Evolutionary conservation across 2,888 invertebrate species (phyloP), one percentile per base, ranked within the genome.

Genomic region (Agrilus cyanescens): DNA sequence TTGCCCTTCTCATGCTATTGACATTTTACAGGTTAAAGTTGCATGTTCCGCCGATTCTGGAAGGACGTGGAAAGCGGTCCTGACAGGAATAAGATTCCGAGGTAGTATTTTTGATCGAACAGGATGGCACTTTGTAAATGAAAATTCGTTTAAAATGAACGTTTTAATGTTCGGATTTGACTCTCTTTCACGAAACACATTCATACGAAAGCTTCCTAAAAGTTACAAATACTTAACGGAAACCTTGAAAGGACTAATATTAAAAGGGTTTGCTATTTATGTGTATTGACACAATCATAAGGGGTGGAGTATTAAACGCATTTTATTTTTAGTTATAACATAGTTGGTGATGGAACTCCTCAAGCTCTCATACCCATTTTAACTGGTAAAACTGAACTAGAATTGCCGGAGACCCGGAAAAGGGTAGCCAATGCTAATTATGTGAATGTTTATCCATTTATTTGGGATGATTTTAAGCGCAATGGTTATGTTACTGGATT

Each of bases 91-190:
- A 10, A 63, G 72, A 39, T 56, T 65, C 3, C 70, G 74, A 51
- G 65, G 68, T 14, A 56, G 61, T n/a, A 58, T 67, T 12, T 64
- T 62, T 48, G 62, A 68, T 32, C 59, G 62, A 37, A 56, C 59
- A 10, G 68, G 61, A 13, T 80, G 75, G 73, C 61, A 68, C 13
- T 62, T 67, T 39, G 59, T 74, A 16, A 67, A 71, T 0, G 44
- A 57, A 10, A 65, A 68, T 40, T 65, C 73, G 41, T 57, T 77
- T 10, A 72, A 71, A 37, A 56, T 80, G 34, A 88, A 87, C 60
- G 79, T 91, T 0, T 63, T 93, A 0, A 87, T 91, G 71, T 78
- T 90, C 49, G 91, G 89, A 1, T 85, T 88, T 55, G 94, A 95
- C 66, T 93, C 94, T 0, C 65, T 94, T 1, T 88, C 93, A 1